Conservation (phyloP, 2,113 vertebrate species). For the Erpornis zantholeuca region DNA sequence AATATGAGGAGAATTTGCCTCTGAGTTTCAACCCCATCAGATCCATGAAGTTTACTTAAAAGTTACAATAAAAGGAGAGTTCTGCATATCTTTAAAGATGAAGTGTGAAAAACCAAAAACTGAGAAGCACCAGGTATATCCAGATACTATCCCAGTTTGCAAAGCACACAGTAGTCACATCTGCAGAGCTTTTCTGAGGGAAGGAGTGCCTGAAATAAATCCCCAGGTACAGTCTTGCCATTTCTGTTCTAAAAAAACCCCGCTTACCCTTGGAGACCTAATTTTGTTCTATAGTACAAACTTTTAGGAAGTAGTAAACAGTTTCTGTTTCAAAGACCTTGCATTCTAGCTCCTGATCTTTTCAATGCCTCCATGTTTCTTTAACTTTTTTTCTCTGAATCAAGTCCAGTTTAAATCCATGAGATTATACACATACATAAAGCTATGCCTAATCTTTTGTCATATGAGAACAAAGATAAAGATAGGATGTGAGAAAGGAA, state of each 20-base stretch:
- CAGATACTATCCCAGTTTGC: not conserved
- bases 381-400: not conserved
- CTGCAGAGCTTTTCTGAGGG: not conserved
- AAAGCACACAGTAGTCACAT: not conserved
- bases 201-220: not conserved
- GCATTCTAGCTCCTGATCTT: not conserved
- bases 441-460: not conserved
- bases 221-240: not conserved
- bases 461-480: not conserved
- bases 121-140: not conserved
- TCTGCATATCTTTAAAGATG: not conserved
- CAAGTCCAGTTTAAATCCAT: not conserved
- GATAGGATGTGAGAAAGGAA: slow-evolving; percentile 8
- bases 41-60: not conserved
- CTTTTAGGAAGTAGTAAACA: not conserved
- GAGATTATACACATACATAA: not conserved
- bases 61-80: not conserved
- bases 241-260: not conserved
- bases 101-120: not conserved
- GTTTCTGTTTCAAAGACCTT: not conserved
- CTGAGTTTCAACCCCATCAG: not conserved
- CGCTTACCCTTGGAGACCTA: not conserved
- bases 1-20: not conserved
- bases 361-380: not conserved
- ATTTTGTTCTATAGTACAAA: not conserved